Evolutionary conservation across 1,140 invertebrate genomes (phyloP).

Genomic region (Cyphomyrmex costatus): DNA sequence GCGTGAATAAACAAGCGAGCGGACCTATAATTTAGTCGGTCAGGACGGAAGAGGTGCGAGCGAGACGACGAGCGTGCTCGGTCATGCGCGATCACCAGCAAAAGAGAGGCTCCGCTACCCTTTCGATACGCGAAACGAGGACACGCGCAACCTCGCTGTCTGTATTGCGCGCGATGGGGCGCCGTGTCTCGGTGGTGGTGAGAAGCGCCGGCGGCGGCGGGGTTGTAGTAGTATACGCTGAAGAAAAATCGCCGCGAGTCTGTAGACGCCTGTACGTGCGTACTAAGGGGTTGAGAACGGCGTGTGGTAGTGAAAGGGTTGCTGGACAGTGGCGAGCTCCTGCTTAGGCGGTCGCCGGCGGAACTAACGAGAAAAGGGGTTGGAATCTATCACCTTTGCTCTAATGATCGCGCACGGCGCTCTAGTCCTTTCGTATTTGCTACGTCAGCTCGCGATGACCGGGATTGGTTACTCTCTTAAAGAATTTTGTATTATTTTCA

Average conservation of each 20-base stretch:
- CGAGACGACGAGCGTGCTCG: slow-evolving; percentile 79
- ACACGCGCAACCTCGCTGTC: slow-evolving; percentile 67
- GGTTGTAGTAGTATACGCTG: slow-evolving; percentile 76
- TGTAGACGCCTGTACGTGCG: slow-evolving; percentile 74
- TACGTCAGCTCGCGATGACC: not conserved
- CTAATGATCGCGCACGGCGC: slow-evolving; percentile 41
- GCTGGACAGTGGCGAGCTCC: slow-evolving; percentile 87
- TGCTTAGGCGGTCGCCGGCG: slow-evolving; percentile 82
- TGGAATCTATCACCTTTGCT: slow-evolving; percentile 67
- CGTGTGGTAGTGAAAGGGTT: slow-evolving; percentile 82
- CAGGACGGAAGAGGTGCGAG: slow-evolving; percentile 71
- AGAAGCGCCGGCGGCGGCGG: slow-evolving; percentile 65
- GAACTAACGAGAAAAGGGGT: slow-evolving; percentile 81
- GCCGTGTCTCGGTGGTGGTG: slow-evolving; percentile 73
- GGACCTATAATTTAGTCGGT: slow-evolving; percentile 64
- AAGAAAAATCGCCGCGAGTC: slow-evolving; percentile 83
- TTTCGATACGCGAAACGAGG: slow-evolving; percentile 77
- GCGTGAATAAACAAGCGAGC: slow-evolving; percentile 62
- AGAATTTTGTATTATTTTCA: not conserved
- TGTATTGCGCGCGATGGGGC: slow-evolving; percentile 60
- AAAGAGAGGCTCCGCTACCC: slow-evolving; percentile 75
- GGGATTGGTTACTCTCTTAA: not conserved
- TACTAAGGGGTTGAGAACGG: slow-evolving; percentile 79
- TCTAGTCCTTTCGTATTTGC: not conserved
- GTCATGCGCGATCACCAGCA: slow-evolving; percentile 82